Percentiles rank a stretch among this genome's conserved stretches.
Conservation (phyloP, 2,113 vertebrate species). For the Coracopsis vasa region DNA sequence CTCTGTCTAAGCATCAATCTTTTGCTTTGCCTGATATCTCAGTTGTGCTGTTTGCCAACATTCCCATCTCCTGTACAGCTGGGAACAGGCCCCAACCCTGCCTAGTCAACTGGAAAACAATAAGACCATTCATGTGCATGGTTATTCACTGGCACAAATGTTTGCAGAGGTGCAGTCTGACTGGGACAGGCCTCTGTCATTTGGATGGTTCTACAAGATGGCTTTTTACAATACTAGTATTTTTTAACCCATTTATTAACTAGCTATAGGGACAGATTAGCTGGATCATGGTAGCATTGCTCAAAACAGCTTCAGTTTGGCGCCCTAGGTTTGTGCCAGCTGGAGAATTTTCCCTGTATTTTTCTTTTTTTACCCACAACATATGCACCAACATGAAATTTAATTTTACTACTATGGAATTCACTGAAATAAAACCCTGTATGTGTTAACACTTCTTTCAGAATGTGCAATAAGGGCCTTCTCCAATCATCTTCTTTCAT, state of each 20-base stretch:
- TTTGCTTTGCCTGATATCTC: background rate
- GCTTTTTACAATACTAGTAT: background rate
- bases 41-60: background rate
- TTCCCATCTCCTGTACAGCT: background rate
- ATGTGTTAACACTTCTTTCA: background rate
- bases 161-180: background rate
- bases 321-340: background rate
- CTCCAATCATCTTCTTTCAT: background rate
- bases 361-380: background rate
- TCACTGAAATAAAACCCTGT: background rate
- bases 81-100: background rate
- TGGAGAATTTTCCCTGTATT: background rate
- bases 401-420: background rate
- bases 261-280: background rate
- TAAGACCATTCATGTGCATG: conserved; percentile 42
- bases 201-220: background rate
- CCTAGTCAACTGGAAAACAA: conserved; percentile 27
- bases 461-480: background rate
- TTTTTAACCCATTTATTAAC: conserved; percentile 6
- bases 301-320: background rate
- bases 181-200: background rate
- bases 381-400: background rate
- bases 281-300: accelerated
- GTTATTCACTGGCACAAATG: conserved; percentile 40
- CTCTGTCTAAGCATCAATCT: background rate